Conservation (phyloP, 2,113 vertebrate genomes). For the Hippoglossus stenolepis region DNA sequence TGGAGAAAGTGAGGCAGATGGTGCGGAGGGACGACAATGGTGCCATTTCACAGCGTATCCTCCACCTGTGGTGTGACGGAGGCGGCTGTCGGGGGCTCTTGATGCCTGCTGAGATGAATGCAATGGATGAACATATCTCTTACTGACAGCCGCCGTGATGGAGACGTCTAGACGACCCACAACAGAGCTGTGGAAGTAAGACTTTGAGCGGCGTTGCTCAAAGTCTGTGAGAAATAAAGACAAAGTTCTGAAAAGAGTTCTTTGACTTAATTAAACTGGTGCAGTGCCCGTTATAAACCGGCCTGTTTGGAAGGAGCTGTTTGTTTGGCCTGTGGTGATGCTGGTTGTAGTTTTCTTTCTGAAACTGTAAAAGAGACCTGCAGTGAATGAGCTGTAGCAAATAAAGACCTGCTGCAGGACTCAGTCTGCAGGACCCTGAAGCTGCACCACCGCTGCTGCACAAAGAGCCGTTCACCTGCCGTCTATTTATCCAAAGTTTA, state of each 20-base stretch:
- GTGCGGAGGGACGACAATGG: slow-evolving; percentile 64
- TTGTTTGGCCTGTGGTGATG: no score
- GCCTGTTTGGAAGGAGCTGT: no score
- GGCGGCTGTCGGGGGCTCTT: slow-evolving; percentile 61
- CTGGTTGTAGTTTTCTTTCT: no score
- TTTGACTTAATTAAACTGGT: neutral
- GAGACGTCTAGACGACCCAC: slow-evolving; percentile 59
- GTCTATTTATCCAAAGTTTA: no score
- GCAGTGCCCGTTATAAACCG: no score
- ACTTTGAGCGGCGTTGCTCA: neutral
- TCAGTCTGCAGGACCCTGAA: no score
- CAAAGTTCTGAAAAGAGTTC: neutral
- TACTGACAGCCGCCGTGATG: slow-evolving; percentile 57
- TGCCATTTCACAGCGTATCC: slow-evolving; percentile 71
- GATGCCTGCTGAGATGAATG: slow-evolving; percentile 64
- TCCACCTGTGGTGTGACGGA: slow-evolving; percentile 78
- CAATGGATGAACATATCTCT: slow-evolving; percentile 64
- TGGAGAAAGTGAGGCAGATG: slow-evolving; percentile 71
- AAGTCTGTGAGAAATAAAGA: neutral
- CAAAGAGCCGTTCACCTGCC: no score
- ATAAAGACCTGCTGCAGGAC: no score
- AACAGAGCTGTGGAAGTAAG: no score
- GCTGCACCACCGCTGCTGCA: no score
- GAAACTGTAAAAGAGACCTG: no score
- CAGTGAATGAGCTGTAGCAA: no score